Base-by-base conservation (phyloP, 2,113 vertebrate genomes). In the Chaetodon trifascialis region DNA sequence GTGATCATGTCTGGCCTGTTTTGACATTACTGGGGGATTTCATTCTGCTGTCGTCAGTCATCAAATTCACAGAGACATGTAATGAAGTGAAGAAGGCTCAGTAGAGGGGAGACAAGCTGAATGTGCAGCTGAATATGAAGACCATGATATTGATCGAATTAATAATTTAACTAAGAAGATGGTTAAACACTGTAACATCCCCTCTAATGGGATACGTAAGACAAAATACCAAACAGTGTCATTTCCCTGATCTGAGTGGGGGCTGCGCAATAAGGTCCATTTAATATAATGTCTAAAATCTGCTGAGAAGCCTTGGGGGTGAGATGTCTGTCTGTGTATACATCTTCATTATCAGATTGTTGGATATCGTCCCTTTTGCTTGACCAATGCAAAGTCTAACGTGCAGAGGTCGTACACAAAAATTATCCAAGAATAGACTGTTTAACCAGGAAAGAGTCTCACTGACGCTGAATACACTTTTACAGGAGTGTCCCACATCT, bases 11-110 rank as follows among this genome's bases (percentile, higher is more conserved):
- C 25, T 25, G 16, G 1, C 36, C 34, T 59, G 40, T 67, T 84
- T 72, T 78, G 74, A 73, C 78, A 71, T 56, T 21, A 47, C 42
- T 0, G 21, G 2, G 25, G 34, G 49, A 80, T 55, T 86, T 83
- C 11, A 55, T 58, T 73, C 63, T 23, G 11, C 66, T 52, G 36
- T n/a, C 19, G 14, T 73, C 70, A 85, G 9, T 83, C 79, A 72
- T 78, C 64, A 56, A 12, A 46, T 77, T 73, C 54, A 55, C 17
- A 17, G 5, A 71, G 42, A 68, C 66, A 16, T 12, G 73, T 34
- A 34, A 46, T 59, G 38, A 89, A 47, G 55, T 46, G 25, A 9
- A 16, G 46, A 17, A 40, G 12, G 11, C 2, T 77, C 2, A 1
- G 30, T 4, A 30, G 44, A 47, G 16, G 15, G 23, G 70, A 67